Evolutionary conservation across 2,113 vertebrate species (phyloP).

Genomic region (Pygoscelis antarcticus): DNA sequence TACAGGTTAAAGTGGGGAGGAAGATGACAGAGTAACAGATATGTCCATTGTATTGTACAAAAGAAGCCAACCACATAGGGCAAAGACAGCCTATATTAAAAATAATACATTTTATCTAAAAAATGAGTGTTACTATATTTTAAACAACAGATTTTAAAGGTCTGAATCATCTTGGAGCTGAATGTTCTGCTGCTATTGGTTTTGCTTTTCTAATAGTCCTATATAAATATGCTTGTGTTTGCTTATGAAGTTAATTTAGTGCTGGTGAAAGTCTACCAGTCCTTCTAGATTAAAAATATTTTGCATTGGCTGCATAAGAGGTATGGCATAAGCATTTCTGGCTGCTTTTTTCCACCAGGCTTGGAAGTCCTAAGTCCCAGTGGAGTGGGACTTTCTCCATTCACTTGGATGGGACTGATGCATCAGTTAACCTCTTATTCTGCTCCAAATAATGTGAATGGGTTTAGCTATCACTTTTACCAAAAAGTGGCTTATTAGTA

Average conservation of each 20-base stretch:
- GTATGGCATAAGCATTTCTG: background rate
- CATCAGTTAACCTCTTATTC: background rate
- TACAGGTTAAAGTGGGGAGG: background rate
- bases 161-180: background rate
- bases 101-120: background rate
- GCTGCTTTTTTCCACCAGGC: background rate
- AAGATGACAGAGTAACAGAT: accelerated
- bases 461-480: background rate
- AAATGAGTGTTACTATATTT: background rate
- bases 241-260: slow-evolving; percentile 6
- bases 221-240: background rate
- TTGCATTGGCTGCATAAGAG: background rate
- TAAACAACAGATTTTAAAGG: background rate
- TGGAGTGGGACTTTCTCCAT: background rate
- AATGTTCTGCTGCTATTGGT: background rate
- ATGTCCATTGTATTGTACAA: background rate
- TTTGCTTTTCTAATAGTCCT: background rate
- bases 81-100: background rate
- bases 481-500: background rate
- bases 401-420: background rate
- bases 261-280: background rate
- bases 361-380: background rate
- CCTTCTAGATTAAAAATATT: background rate
- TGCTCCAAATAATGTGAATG: background rate
- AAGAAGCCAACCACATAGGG: background rate